Evolutionary conservation across 2,113 vertebrate species (phyloP), one percentile per base, ranked within the genome.

Genomic region (Notechis scutatus): DNA sequence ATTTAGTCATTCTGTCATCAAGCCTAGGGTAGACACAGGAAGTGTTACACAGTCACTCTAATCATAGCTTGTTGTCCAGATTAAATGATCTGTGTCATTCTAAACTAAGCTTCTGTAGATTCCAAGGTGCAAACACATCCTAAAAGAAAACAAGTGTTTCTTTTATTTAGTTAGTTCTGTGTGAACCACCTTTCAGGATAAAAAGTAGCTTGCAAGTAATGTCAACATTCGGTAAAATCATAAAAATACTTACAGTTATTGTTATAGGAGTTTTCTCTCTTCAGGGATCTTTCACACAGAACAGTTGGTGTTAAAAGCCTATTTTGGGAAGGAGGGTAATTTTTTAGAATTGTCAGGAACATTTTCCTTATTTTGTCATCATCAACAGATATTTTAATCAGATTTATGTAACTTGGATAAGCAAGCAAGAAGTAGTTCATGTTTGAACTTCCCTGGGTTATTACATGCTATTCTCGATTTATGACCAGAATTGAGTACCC

Each of bases 1-100:
- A 93, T 94, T 91, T 94, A 85, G 90, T 57, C 91, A 54, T 20
- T 39, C 23, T 7, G 52, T 39, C 54, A 89, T 3, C 85, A 57
- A 23, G 29, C 90, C 61, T 64, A 93, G 50, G 55, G 42, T 34
- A 57, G 10, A 85, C n/a, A 64, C 86, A 91, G 52, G 2, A 81
- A 86, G 52, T 0, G 87, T 94, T 91, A 21, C 15, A 34, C 5
- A 50, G 18, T 87, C 91, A 42, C 3, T 95, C 59, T 90, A 92
- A 55, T 12, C 57, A 42, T 29, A 90, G 9, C 50, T 93, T 90
- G 24, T 69, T 91, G 94, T 91, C 42, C 88, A 90, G 47, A n/a
- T 74, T 88, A 92, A 55, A 34, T 69, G 15, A 0, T 81, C 2
- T 11, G 9, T 39, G 50, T 15, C 6, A 59, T 85, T 86, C 34